phyloP scores from a whole-genome alignment of 2,888 invertebrate species.

The Griposia aprilina region DNA sequence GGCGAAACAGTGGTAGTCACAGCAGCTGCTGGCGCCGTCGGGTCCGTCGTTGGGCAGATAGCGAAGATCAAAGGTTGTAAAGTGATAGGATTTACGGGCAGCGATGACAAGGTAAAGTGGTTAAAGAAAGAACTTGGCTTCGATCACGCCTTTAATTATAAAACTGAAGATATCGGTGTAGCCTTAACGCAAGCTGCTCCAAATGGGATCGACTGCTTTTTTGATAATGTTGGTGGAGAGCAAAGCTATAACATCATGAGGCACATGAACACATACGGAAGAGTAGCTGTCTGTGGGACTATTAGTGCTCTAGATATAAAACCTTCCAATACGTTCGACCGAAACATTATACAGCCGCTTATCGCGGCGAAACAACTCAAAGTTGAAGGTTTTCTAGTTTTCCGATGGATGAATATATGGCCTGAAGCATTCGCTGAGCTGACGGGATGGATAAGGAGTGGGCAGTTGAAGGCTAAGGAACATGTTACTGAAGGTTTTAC shows the following conservation, averaged over 20 bases:
- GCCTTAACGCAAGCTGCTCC: constrained; percentile 22
- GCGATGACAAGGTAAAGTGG: constrained; percentile 73
- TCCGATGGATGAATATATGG: constrained; percentile 84
- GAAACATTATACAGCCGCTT: neutral
- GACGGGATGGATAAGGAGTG: constrained; percentile 90
- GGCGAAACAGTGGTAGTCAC: constrained; percentile 92
- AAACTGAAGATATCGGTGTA: neutral
- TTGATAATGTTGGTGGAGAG: constrained; percentile 36
- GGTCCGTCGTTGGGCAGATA: constrained; percentile 93
- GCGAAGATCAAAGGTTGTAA: constrained; percentile 92
- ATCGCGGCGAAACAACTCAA: constrained; percentile 63
- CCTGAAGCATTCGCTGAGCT: constrained; percentile 90
- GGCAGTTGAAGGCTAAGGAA: constrained; percentile 92
- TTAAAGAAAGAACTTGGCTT: constrained; percentile 91
- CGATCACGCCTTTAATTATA: constrained; percentile 89
- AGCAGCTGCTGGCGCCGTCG: constrained; percentile 94
- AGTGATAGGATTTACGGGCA: constrained; percentile 93
- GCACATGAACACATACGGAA: constrained; percentile 1
- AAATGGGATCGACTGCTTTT: constrained; percentile 19
- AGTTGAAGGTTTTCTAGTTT: constrained; percentile 90
- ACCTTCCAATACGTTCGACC: neutral
- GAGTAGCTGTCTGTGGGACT: constrained; percentile 17
- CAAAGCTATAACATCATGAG: constrained; percentile 2
- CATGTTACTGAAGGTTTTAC: constrained; percentile 92
- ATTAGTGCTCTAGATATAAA: neutral